These are phyloP conservation scores for Tympanoctomys barrerae DNA, from an alignment of 2,797 vertebrate species.

Conservation along the genomic window DNA sequence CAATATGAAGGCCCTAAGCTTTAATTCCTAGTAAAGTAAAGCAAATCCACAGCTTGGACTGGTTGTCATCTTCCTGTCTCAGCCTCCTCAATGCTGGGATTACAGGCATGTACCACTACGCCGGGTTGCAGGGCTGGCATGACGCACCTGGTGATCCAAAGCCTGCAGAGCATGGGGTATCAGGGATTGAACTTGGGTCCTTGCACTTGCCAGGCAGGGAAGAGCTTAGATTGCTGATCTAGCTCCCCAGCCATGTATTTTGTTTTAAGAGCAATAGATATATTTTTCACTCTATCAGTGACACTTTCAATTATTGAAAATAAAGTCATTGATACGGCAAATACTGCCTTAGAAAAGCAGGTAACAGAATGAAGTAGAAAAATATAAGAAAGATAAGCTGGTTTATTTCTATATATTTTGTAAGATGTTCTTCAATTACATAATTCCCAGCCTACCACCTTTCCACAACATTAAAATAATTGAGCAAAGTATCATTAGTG, in stretches of 20 bases:
- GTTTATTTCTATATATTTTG: neutral
- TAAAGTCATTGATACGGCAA: neutral
- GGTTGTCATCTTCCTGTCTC: too few species aligned
- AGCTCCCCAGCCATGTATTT: neutral
- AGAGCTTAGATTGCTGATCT: too few species aligned
- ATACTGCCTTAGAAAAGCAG: neutral
- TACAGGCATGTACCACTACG: too few species aligned
- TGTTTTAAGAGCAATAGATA: neutral
- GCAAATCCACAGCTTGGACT: neutral
- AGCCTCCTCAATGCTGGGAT: too few species aligned
- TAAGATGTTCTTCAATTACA: neutral
- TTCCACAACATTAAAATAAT: slow-evolving; percentile 2
- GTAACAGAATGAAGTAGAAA: neutral
- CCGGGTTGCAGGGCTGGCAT: too few species aligned
- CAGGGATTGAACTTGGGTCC: too few species aligned
- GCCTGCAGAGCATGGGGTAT: too few species aligned
- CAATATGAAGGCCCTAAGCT: neutral
- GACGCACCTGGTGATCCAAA: too few species aligned
- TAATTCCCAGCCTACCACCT: neutral
- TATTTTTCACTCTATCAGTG: neutral
- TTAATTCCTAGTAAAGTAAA: neutral
- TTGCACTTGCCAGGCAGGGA: too few species aligned
- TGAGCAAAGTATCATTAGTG: neutral
- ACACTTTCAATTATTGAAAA: neutral
- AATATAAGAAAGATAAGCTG: neutral